Base-by-base conservation (phyloP, 2,888 invertebrate species). In the Eilema caniola region DNA sequence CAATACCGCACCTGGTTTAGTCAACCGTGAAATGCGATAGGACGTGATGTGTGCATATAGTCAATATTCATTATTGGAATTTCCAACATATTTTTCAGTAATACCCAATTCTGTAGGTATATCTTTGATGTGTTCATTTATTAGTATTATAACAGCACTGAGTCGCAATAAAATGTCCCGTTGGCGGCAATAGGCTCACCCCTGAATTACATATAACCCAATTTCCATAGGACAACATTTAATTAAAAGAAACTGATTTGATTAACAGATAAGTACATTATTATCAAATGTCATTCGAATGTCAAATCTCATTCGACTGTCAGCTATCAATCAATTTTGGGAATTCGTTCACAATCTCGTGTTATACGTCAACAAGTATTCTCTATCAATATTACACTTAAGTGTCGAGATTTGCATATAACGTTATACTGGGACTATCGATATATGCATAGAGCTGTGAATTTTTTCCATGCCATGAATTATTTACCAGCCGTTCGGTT, bases 21-120 rank as follows among this genome's bases (percentile, higher is more conserved):
- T 62, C 41, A 62, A 62, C 33, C 66, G 71, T 60, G 41, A 61
- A 72, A 78, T 64, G 28, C 33, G 64, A 69, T 65, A 53, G 56
- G 72, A 72, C 64, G 63, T 64, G 5, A 31, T 62, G 70, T 62
- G 33, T 41, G 41, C 67, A 53, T 61, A 31, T 24, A 47, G 68
- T 72, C 73, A 56, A 41, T 23, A 74, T 74, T 76, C 69, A 78
- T 81, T 62, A 24, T 1, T 28, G 10, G n/a, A 53, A n/a, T 53
- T 53, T 62, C 20, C 25, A 25, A 41, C 20, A 24, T 62, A 25
- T 62, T 25, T 25, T 53, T n/a, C 0, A 53, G n/a, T n/a, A 8
- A 53, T 53, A 16, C 53, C n/a, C 53, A 53, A 2, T 20, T 10
- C 2, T 53, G 53, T n/a, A n/a, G n/a, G n/a, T 53, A 53, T 53